A percentile compares a stretch with the other conserved stretches of the same genome.
Evolutionary conservation across 53 echinoderm and acorn worm species (phyloP).

Genomic region (Luidia sarsii): DNA sequence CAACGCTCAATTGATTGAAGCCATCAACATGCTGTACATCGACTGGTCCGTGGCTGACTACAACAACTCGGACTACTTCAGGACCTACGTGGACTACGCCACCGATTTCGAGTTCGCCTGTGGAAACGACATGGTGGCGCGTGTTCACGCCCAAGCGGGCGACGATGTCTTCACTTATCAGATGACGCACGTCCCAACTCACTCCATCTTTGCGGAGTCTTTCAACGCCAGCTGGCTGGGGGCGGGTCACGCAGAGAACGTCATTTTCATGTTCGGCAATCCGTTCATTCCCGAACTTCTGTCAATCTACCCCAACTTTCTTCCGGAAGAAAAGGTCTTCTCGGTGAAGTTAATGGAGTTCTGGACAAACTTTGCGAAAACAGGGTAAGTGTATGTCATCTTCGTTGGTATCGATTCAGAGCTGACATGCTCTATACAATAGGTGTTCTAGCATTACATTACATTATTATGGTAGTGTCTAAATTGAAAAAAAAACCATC

Average conservation of each 20-base stretch:
- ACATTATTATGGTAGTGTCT: too few species aligned
- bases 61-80: slow-evolving; percentile 27
- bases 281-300: slow-evolving; percentile 54
- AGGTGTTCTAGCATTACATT: too few species aligned
- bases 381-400: slow-evolving; percentile 76
- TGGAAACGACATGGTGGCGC: slow-evolving; percentile 43
- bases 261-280: slow-evolving; percentile 75
- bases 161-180: slow-evolving; percentile 62
- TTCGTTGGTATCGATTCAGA: too few species aligned
- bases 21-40: slow-evolving; percentile 35
- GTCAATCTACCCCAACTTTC: background rate
- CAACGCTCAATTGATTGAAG: background rate
- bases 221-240: slow-evolving; percentile 67
- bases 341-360: slow-evolving; percentile 75
- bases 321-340: slow-evolving; percentile 59
- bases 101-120: slow-evolving; percentile 65
- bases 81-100: slow-evolving; percentile 19
- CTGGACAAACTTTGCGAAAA: slow-evolving; percentile 87
- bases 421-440: too few species aligned
- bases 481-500: too few species aligned
- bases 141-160: slow-evolving; percentile 54
- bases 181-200: slow-evolving; percentile 55
- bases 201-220: too few species aligned
- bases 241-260: slow-evolving; percentile 74
- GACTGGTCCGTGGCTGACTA: slow-evolving; percentile 68